These are phyloP conservation scores for Myocastor coypus DNA, from an alignment of 2,113 vertebrate species.

Conservation along the genomic window DNA sequence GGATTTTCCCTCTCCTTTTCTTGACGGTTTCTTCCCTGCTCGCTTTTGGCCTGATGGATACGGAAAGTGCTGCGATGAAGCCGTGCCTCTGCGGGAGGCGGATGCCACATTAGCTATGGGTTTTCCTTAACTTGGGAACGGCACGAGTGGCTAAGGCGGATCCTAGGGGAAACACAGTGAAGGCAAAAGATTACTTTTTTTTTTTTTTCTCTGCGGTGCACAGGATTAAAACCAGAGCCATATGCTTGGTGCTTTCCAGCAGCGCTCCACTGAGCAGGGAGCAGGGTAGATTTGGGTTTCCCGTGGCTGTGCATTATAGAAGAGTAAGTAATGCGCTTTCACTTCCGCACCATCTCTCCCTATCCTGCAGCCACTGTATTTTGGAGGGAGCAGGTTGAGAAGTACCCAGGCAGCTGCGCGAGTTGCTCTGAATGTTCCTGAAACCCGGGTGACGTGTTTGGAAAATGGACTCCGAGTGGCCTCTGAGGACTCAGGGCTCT, in stretches of 20 bases:
- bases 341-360: conserved; percentile 32
- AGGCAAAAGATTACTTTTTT: not conserved
- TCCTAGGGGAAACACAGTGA: not conserved
- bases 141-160: not conserved
- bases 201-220: not conserved
- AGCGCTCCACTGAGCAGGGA: not conserved
- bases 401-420: conserved; percentile 89
- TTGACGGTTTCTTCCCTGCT: fast-evolving
- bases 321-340: not conserved
- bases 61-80: not conserved
- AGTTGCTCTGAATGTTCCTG: conserved; percentile 94
- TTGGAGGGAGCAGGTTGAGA: conserved; percentile 83
- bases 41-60: not conserved
- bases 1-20: not conserved
- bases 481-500: conserved; percentile 96
- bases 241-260: not conserved
- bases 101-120: not conserved
- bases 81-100: not conserved
- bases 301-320: not conserved
- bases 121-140: not conserved
- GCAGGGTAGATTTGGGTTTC: not conserved
- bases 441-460: conserved; percentile 94
- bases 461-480: conserved; percentile 96
- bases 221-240: no score
- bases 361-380: conserved; percentile 6